Percentiles rank a stretch among this genome's conserved stretches.
These are phyloP conservation scores for Leptinotarsa lineolata DNA, from an alignment of 1,140 invertebrate species.

Conservation along the genomic window DNA sequence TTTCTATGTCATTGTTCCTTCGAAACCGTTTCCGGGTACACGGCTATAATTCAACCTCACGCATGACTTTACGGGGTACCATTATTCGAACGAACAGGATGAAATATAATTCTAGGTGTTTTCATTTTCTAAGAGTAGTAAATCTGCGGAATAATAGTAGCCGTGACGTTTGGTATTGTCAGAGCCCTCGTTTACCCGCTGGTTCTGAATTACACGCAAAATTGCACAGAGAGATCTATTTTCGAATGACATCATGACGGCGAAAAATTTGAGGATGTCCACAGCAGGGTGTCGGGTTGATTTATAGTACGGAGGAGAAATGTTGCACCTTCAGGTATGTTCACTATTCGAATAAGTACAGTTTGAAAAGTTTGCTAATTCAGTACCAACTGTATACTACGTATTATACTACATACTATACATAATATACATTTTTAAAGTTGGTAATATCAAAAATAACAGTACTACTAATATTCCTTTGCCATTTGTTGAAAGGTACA, in stretches of 20 bases:
- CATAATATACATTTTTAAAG: no score
- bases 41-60: conserved; percentile 19
- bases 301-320: neutral
- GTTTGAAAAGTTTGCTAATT: no score
- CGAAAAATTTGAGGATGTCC: conserved; percentile 28
- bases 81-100: conserved; percentile 34
- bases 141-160: conserved; percentile 33
- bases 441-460: no score
- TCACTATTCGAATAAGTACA: no score
- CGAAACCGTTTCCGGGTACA: conserved; percentile 11
- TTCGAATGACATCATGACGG: conserved; percentile 37
- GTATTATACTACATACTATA: no score
- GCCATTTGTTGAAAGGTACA: no score
- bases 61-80: conserved; percentile 23
- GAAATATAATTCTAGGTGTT: conserved; percentile 39
- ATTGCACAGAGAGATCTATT: conserved; percentile 44
- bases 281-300: conserved; percentile 1
- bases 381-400: no score
- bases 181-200: conserved; percentile 34
- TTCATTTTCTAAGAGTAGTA: conserved; percentile 37
- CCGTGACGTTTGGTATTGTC: conserved; percentile 22
- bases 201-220: conserved; percentile 46
- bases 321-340: no score
- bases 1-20: conserved; percentile 17
- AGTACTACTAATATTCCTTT: no score